Conservation (phyloP, 2,797 vertebrate species). For the Alauda arvensis region DNA sequence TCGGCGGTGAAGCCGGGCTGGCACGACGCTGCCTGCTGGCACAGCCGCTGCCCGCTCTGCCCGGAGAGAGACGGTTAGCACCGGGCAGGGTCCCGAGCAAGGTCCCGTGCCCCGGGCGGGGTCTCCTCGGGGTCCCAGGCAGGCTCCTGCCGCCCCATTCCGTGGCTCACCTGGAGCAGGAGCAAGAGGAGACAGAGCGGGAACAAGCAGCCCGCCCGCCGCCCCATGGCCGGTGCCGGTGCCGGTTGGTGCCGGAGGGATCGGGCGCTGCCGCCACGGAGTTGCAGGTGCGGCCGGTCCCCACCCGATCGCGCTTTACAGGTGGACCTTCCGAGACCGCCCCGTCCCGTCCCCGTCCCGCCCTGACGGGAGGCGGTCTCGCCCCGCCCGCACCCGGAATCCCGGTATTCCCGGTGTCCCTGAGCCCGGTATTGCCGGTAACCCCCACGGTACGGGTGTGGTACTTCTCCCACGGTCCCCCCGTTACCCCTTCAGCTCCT, state of each 20-base stretch:
- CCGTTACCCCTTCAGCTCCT: not conserved
- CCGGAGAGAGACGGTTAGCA: not conserved
- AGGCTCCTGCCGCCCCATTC: not conserved
- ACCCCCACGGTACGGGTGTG: too few species aligned
- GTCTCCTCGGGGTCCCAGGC: not conserved
- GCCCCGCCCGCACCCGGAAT: not conserved
- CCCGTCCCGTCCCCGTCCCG: not conserved
- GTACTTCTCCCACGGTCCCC: not conserved
- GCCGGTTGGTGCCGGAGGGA: not conserved
- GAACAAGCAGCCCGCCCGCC: not conserved
- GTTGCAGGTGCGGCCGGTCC: conserved; percentile 3
- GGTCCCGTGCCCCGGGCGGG: not conserved
- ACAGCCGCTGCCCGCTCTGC: not conserved
- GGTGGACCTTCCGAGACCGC: not conserved
- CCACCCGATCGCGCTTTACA: not conserved
- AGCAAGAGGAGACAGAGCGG: not conserved
- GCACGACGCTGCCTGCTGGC: not conserved
- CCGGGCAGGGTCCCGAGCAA: not conserved
- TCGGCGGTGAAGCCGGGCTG: not conserved
- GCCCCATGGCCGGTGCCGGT: not conserved
- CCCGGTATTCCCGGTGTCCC: not conserved
- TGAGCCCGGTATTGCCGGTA: not conserved
- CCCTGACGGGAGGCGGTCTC: not conserved
- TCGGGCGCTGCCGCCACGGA: not conserved
- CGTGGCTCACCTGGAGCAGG: conserved; percentile 28